Conservation (phyloP, 1,140 invertebrate species). For the Drosophila lini region DNA sequence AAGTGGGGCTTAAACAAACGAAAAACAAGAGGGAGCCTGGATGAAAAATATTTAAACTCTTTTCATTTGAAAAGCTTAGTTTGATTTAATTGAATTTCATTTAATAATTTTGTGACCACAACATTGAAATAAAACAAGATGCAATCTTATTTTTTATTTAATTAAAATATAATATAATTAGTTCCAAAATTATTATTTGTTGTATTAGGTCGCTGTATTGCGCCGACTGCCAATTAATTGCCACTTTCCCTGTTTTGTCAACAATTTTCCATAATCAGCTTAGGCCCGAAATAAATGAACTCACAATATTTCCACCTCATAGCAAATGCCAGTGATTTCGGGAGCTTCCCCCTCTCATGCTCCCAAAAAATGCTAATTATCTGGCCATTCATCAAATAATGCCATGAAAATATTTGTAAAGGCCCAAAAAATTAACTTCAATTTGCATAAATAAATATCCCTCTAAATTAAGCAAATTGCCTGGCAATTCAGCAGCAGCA, state of each 20-base stretch:
- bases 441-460: constrained; percentile 69
- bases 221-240: constrained; percentile 13
- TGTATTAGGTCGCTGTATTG: neutral
- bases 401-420: constrained; percentile 25
- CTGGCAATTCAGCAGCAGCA: constrained; percentile 27
- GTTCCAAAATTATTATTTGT: neutral
- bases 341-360: neutral
- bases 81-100: constrained; percentile 11
- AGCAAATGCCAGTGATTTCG: constrained; percentile 22
- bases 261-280: constrained; percentile 28
- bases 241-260: constrained; percentile 6
- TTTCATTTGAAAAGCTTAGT: neutral
- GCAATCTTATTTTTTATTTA: constrained; percentile 5
- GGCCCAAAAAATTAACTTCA: constrained; percentile 44
- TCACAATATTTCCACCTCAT: constrained; percentile 18
- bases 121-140: neutral
- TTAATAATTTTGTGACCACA: neutral
- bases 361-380: constrained; percentile 52
- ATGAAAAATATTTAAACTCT: neutral
- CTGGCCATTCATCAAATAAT: constrained; percentile 47
- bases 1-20: constrained; percentile 4
- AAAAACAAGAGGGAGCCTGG: neutral
- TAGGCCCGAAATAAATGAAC: constrained; percentile 15
- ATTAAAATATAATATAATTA: neutral
- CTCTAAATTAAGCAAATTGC: constrained; percentile 62